Conservation (phyloP, 1,140 invertebrate genomes). For the Arctopsyche grandis region DNA sequence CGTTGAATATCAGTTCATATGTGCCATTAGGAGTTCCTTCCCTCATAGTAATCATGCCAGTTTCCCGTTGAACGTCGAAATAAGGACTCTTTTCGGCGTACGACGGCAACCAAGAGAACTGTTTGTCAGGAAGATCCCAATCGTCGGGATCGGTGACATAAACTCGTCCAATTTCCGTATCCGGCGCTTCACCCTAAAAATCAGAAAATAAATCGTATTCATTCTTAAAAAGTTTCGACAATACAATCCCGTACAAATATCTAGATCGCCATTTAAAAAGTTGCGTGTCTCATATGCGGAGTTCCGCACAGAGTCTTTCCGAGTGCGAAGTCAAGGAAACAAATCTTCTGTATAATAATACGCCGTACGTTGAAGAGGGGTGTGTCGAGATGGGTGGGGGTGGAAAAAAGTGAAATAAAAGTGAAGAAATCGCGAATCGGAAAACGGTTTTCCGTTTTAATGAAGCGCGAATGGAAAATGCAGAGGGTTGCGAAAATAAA, state of each 20-base stretch:
- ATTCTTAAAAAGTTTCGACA: conserved; percentile 18
- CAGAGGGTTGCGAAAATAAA: background rate
- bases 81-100: conserved; percentile 66
- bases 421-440: conserved; percentile 24
- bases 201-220: conserved; percentile 46
- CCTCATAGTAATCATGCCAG: conserved; percentile 87
- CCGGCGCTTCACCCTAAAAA: conserved; percentile 72
- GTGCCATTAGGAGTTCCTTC: conserved; percentile 74
- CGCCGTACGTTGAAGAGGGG: background rate
- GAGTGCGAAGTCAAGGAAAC: conserved; percentile 15
- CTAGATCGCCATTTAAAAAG: conserved; percentile 13
- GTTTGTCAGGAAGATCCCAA: conserved; percentile 92
- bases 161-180: conserved; percentile 86
- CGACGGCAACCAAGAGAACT: conserved; percentile 74
- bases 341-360: background rate
- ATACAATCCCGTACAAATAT: too few relatives aligned
- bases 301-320: background rate
- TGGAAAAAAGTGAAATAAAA: conserved; percentile 9
- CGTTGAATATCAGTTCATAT: conserved; percentile 76
- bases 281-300: background rate
- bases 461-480: conserved; percentile 40
- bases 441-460: conserved; percentile 40
- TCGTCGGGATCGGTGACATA: conserved; percentile 93
- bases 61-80: conserved; percentile 75
- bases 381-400: background rate